Conservation (phyloP, 2,888 invertebrate genomes). For the Cloeon dipterum region DNA sequence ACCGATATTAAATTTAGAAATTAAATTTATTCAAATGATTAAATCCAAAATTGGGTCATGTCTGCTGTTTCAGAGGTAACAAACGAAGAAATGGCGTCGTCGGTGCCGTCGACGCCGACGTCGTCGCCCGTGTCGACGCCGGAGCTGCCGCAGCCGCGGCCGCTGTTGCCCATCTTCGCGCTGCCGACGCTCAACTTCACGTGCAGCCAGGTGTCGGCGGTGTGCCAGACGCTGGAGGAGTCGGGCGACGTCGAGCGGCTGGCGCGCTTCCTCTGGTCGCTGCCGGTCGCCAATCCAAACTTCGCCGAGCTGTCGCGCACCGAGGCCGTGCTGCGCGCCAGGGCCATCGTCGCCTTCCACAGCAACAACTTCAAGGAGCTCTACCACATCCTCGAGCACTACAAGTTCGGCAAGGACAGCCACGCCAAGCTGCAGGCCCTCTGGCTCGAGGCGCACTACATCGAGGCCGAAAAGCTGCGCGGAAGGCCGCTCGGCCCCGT, state of each 20-base stretch:
- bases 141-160: background rate
- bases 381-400: constrained; percentile 70
- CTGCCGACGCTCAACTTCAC: constrained; percentile 66
- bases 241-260: constrained; percentile 77
- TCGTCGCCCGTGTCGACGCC: background rate
- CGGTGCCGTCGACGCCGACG: background rate
- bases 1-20: no score
- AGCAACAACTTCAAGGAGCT: constrained; percentile 74
- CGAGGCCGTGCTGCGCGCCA: constrained; percentile 66
- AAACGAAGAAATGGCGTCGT: no score
- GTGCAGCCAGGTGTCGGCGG: constrained; percentile 37
- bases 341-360: constrained; percentile 76
- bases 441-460: constrained; percentile 89
- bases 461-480: constrained; percentile 74
- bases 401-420: constrained; percentile 72
- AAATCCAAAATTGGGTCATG: no score
- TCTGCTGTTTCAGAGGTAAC: no score
- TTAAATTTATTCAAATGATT: no score
- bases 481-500: constrained; percentile 82
- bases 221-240: constrained; percentile 90
- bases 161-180: constrained; percentile 42
- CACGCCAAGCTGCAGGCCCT: constrained; percentile 65
- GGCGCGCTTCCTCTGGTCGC: constrained; percentile 69
- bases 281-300: constrained; percentile 78
- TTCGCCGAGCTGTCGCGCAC: constrained; percentile 59